These are phyloP conservation scores for Scaptomyza pallida DNA, from an alignment of 1,140 invertebrate species.

Conservation along the genomic window DNA sequence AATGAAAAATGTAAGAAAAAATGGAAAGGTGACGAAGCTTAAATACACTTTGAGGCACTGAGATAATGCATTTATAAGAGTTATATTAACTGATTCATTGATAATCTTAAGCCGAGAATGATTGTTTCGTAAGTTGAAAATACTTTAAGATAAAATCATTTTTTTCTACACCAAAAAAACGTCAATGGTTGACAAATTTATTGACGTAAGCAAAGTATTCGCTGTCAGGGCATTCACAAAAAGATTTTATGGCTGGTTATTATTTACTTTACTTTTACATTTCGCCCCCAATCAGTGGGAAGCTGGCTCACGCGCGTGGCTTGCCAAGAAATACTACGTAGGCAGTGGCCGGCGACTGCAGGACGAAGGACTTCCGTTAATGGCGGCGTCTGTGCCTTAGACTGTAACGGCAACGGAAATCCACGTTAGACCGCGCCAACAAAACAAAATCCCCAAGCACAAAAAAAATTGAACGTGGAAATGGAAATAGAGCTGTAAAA, in stretches of 20 bases:
- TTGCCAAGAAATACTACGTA: not conserved
- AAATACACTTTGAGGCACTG: constrained; percentile 18
- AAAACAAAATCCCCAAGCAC: constrained; percentile 29
- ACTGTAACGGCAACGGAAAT: constrained; percentile 72
- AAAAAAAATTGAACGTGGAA: constrained; percentile 20
- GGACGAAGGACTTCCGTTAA: constrained; percentile 67
- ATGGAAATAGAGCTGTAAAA: constrained; percentile 15
- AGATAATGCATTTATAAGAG: no score
- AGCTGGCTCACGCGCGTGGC: not conserved
- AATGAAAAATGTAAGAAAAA: not conserved
- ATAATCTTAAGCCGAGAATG: no score
- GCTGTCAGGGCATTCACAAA: constrained; percentile 21
- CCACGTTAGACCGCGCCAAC: constrained; percentile 63
- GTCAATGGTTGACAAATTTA: not conserved
- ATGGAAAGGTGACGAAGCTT: constrained; percentile 16
- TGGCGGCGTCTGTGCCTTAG: constrained; percentile 64
- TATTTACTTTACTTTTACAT: constrained; percentile 40
- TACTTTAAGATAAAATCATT: no score
- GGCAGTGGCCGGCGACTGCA: constrained; percentile 58
- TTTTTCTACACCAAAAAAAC: no score
- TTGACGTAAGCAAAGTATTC: not conserved
- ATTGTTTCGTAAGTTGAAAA: no score
- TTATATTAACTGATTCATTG: not conserved
- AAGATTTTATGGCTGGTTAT: constrained; percentile 54
- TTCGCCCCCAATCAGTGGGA: no score